Evolutionary conservation across 2,113 vertebrate species (phyloP), one percentile per base, ranked within the genome.

Genomic region (Erinaceus europaeus): DNA sequence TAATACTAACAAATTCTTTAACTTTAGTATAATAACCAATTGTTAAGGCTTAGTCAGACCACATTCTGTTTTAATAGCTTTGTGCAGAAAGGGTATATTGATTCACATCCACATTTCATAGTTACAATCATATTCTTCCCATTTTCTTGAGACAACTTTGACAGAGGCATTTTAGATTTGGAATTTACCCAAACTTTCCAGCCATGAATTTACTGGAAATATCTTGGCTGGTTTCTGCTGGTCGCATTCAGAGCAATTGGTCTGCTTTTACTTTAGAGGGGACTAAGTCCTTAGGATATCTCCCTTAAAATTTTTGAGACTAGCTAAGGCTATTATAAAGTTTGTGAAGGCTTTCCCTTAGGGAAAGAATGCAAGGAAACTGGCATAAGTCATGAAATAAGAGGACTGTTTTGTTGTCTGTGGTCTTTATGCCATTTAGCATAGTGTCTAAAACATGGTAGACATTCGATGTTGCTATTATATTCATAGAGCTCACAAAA

Each of bases 171-270:
- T 85, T 67, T 34, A 67, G 34, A 48, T n/a, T 93, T 88, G 89
- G 76, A 89, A 46, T 38, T 77, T 34, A 13, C 81, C 68, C 89
- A 94, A 75, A 59, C 21, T 77, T 62, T 80, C 36, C 34, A 89
- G 82, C 23, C 46, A 17, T 75, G 29, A 50, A 89, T 64, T 94
- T 90, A 91, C 91, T 85, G 77, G 80, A 93, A 91, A 65, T 91
- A 15, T 61, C 46, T 84, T 90, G 84, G 86, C 69, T 83, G 88
- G 72, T 90, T 89, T 89, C 59, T 86, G 29, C 65, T 64, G 80
- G 74, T 48, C 23, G 17, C 40, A 38, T 86, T 27, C 62, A 59
- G 29, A 52, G 68, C 62, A 88, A 74, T 17, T 74, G 73, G 23
- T 86, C 61, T 88, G 67, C 72, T 80, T 92, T 72, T 44, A 68